Base-by-base conservation (phyloP, 2,797 vertebrate species). In the Eulemur albifrons region DNA sequence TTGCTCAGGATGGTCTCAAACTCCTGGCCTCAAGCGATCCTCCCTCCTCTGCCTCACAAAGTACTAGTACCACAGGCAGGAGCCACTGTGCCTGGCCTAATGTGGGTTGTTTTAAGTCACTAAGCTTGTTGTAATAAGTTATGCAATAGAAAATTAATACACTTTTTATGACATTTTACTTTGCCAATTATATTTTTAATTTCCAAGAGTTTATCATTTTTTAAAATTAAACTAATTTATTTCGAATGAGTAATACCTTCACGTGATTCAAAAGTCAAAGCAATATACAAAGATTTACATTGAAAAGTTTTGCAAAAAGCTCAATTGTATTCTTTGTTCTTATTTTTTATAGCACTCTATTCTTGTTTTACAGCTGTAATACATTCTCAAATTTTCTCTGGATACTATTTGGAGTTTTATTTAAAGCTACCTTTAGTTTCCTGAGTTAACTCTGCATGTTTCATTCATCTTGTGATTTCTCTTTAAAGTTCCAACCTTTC, bases 341-440 rank as follows among this genome's bases (percentile, higher is more conserved):
- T 90, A 48, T 72, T 88, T 97, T 94, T 87, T 91, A 93, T 80
- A 90, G 32, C 54, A 90, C 87, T 84, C 35, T 89, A 81, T 85
- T 97, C 76, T 85, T 94, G 59, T 95, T 95, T 94, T 95, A 94
- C 45, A 91, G 30, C 93, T 86, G 54, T 61, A 94, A 88, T 82
- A 96, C 35, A 57, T 69, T 86, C 43, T 95, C n/a, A 88, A 67
- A 89, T 93, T 93, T 93, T 95, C 80, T 93, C 93, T 38, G 48
- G 70, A 79, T 89, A 59, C 15, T 88, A 85, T 57, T 87, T 83
- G 65, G 32, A 86, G 30, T 70, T 97, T 94, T 85, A 90, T 90
- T 93, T 93, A 95, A 94, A 90, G 13, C 38, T 57, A 35, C 52
- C 35, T 81, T 79, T 92, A 82, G 69, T 57, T 96, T 38, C 59